These are phyloP conservation scores for Brachionus rotundiformis DNA, from an alignment of 1,140 invertebrate species.

Conservation along the genomic window DNA sequence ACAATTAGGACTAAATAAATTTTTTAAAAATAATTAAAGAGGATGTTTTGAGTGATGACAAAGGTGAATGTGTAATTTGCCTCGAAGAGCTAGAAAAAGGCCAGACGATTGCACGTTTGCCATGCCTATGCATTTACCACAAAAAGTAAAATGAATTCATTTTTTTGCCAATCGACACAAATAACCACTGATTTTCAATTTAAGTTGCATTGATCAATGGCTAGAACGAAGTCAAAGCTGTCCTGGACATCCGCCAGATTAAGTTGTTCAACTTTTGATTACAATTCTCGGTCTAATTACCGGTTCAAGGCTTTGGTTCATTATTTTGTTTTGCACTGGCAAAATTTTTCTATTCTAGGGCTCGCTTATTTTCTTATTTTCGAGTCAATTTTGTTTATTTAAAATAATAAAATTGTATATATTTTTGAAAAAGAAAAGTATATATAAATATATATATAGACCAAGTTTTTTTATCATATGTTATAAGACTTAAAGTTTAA, in stretches of 20 bases:
- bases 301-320: not conserved
- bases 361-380: not conserved
- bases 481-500: not conserved
- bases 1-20: not conserved
- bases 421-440: not conserved
- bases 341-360: not conserved
- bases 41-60: conserved; percentile 90
- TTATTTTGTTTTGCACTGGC: conserved; percentile 34
- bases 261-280: conserved; percentile 52
- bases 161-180: too few relatives aligned
- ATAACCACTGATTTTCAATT: too few relatives aligned
- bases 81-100: conserved; percentile 91
- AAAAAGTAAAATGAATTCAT: conserved; percentile 75
- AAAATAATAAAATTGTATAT: not conserved
- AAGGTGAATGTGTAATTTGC: conserved; percentile 95
- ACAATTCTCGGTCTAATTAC: not conserved
- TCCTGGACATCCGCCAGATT: conserved; percentile 91
- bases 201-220: conserved; percentile 91
- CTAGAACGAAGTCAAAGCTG: conserved; percentile 94
- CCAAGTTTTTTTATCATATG: not conserved
- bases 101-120: conserved; percentile 92
- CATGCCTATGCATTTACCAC: conserved; percentile 98
- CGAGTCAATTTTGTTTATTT: conserved; percentile 26
- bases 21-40: conserved; percentile 69
- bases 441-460: too few relatives aligned